Conservation (phyloP, 2,113 vertebrate genomes). For the Fulmarus glacialis region DNA sequence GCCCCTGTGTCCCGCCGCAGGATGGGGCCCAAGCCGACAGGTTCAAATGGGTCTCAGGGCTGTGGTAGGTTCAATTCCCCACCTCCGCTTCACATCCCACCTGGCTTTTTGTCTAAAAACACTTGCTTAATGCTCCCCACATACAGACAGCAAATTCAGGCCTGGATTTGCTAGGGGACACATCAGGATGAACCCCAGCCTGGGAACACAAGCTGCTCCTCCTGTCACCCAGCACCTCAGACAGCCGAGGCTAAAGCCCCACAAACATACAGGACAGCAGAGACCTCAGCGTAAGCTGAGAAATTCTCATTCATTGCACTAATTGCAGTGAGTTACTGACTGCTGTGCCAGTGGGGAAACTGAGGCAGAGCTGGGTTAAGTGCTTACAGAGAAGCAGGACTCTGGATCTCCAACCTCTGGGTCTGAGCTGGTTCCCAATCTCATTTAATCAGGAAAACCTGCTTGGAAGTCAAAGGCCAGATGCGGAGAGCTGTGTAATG, state of each 20-base stretch:
- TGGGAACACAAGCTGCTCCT: rapidly evolving
- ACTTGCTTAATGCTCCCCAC: neutral
- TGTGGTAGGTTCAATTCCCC: neutral
- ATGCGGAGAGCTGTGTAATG: rapidly evolving
- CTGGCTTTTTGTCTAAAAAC: rapidly evolving
- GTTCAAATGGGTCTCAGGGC: neutral
- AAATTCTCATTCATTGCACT: neutral
- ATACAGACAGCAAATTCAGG: rapidly evolving
- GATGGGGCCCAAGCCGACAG: rapidly evolving
- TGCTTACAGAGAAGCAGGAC: neutral
- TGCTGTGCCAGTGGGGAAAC: neutral
- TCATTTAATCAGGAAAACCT: neutral
- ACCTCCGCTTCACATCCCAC: rapidly evolving
- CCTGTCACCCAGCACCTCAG: neutral
- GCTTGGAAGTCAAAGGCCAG: neutral
- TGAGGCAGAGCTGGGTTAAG: neutral
- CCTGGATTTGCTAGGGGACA: neutral
- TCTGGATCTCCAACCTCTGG: neutral
- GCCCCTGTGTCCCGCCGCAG: neutral
- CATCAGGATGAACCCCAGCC: neutral
- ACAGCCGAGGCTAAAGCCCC: neutral
- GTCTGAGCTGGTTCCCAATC: neutral
- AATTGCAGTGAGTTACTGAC: neutral
- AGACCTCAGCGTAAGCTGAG: neutral
- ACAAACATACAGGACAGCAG: rapidly evolving